phyloP scores from a whole-genome alignment of 2,888 invertebrate genomes.

The Rhagium mordax region DNA sequence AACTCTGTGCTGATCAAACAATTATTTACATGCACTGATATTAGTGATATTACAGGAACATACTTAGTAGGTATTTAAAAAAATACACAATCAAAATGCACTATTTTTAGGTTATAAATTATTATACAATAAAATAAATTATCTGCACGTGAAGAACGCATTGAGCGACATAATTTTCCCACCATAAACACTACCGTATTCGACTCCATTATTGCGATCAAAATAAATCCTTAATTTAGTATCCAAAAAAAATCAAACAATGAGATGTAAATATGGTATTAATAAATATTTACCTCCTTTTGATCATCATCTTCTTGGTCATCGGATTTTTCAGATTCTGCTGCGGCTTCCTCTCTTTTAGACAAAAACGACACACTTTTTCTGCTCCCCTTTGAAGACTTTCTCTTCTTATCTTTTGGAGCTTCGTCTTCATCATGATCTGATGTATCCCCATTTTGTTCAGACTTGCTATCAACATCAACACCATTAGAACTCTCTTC shows the following conservation, averaged over 20 bases:
- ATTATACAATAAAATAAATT: background rate
- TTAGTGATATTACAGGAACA: too few species aligned
- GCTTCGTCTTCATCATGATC: constrained; percentile 56
- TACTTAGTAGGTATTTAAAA: background rate
- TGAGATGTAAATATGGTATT: background rate
- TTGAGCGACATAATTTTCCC: background rate
- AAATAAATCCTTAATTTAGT: background rate
- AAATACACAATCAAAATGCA: background rate
- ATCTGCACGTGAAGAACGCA: background rate
- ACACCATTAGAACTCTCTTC: constrained; percentile 44
- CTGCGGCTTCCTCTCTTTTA: constrained; percentile 32
- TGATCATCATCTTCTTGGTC: constrained; percentile 33
- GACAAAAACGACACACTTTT: constrained; percentile 43
- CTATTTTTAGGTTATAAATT: constrained; percentile 11
- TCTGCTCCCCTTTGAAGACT: constrained; percentile 50
- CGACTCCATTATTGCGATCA: constrained; percentile 18
- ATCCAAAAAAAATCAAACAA: background rate
- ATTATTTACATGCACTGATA: background rate
- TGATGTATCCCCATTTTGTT: constrained; percentile 51
- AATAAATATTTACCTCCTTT: constrained; percentile 39
- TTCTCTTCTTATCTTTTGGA: constrained; percentile 57
- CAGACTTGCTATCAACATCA: constrained; percentile 41
- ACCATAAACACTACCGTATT: constrained; percentile 2
- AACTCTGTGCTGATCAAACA: background rate
- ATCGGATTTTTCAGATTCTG: constrained; percentile 33